Conservation (phyloP, 2,797 vertebrate species). For the Agapornis canus region DNA sequence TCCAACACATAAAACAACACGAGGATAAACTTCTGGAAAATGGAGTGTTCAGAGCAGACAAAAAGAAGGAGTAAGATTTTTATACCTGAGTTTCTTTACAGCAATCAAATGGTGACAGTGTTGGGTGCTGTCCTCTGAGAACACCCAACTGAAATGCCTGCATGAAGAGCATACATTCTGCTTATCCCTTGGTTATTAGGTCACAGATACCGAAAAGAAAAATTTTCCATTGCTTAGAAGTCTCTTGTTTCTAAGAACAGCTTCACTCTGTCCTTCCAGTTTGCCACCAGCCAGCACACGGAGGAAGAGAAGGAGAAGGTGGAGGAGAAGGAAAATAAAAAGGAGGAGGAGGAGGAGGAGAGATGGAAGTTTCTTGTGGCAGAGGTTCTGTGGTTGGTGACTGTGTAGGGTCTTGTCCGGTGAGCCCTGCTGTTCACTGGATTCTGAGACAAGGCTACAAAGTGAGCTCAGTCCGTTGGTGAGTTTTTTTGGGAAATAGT, state of each 20-base stretch:
- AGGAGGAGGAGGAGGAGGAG: not conserved
- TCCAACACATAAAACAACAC: not conserved
- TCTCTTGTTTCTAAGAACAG: not conserved
- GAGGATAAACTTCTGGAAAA: not conserved
- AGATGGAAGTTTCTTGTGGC: not conserved
- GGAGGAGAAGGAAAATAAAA: not conserved
- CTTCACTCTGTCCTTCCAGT: not conserved
- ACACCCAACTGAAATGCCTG: not conserved
- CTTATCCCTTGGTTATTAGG: not conserved
- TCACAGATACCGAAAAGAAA: not conserved
- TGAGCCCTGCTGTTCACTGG: no score
- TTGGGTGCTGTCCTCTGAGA: not conserved
- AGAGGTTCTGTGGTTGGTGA: not conserved
- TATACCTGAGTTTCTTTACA: not conserved
- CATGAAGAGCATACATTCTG: fast-evolving
- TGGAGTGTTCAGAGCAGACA: not conserved
- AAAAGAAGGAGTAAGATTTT: not conserved
- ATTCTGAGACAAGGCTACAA: not conserved
- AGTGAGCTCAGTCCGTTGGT: not conserved
- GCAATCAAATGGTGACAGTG: fast-evolving
- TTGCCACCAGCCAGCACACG: not conserved
- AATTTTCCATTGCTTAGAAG: not conserved
- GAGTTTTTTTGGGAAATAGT: not conserved
- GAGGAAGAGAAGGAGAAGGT: not conserved
- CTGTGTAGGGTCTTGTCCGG: not conserved